phyloP scores from a whole-genome alignment of 2,113 vertebrate genomes.

The Casuarius casuarius region DNA sequence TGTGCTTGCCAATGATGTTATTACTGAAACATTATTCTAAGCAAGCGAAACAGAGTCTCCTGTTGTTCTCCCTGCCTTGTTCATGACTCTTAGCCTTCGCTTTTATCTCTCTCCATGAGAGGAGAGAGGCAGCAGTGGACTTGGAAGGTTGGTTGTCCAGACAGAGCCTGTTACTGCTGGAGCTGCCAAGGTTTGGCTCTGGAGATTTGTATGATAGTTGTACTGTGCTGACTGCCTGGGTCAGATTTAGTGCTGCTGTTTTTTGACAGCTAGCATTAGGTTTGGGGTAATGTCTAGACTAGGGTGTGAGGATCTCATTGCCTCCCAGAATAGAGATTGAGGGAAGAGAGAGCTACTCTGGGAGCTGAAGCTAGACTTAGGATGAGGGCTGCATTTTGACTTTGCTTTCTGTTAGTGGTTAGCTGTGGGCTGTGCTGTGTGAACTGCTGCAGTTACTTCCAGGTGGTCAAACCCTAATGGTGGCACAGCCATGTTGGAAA shows the following conservation, averaged over 20 bases:
- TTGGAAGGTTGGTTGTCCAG: neutral
- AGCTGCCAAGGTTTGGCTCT: neutral
- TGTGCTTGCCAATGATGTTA: neutral
- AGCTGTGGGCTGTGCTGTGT: neutral
- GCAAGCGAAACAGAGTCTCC: neutral
- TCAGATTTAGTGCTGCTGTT: neutral
- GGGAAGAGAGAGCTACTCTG: neutral
- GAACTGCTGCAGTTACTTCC: neutral
- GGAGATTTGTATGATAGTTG: neutral
- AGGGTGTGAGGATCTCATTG: neutral
- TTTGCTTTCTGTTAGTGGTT: neutral
- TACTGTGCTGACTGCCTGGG: neutral
- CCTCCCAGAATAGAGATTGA: accelerated
- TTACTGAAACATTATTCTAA: neutral
- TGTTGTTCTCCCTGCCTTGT: neutral
- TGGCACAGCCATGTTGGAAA: neutral
- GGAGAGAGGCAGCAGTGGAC: neutral
- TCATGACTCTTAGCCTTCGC: neutral
- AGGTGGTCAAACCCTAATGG: too few species aligned
- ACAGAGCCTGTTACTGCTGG: neutral
- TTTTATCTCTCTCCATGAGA: neutral
- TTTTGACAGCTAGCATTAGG: neutral
- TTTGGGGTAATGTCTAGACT: neutral
- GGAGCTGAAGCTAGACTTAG: neutral
- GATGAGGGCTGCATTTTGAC: neutral